Conservation (phyloP, 2,888 invertebrate species). For the Sceliomorpha sp. region DNA sequence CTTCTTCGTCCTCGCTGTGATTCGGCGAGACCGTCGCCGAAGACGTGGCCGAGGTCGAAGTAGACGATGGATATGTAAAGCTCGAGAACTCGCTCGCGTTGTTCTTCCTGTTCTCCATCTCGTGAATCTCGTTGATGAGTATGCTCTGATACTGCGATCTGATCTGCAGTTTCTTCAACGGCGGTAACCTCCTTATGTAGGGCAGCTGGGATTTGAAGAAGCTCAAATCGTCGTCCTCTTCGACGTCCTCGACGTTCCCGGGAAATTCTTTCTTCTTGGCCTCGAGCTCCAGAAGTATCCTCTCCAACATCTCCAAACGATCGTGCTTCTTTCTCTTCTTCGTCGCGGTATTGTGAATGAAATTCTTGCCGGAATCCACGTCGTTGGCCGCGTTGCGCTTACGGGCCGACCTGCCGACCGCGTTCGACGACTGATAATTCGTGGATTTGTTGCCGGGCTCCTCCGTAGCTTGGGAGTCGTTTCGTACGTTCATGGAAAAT, state of each 20-base stretch:
- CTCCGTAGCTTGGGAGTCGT: conserved; percentile 31
- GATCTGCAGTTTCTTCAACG: conserved; percentile 41
- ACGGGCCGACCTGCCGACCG: conserved; percentile 9
- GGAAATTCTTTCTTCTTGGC: conserved; percentile 22
- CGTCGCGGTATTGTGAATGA: conserved; percentile 8
- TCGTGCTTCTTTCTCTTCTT: conserved; percentile 37
- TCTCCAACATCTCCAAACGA: conserved; percentile 33
- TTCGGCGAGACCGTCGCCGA: conserved; percentile 30
- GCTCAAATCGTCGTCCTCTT: conserved; percentile 44
- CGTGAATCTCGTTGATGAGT: conserved; percentile 42
- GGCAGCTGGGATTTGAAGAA: conserved; percentile 47
- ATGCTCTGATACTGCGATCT: conserved; percentile 45
- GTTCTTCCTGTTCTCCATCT: conserved; percentile 35
- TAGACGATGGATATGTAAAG: conserved; percentile 46
- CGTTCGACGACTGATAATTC: conserved; percentile 8
- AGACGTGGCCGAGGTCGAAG: conserved; percentile 33
- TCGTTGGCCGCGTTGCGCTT: conserved; percentile 12
- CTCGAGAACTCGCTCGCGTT: conserved; percentile 35
- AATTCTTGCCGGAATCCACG: conserved; percentile 1
- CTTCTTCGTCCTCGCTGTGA: conserved; percentile 38
- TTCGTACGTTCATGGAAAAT: not conserved
- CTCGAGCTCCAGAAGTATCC: conserved; percentile 34
- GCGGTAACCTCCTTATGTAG: conserved; percentile 44
- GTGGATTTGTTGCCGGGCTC: conserved; percentile 10
- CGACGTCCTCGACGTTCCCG: conserved; percentile 14